Conservation (phyloP, 1,140 invertebrate genomes). For the Paramacrobiotus metropolitanus region DNA sequence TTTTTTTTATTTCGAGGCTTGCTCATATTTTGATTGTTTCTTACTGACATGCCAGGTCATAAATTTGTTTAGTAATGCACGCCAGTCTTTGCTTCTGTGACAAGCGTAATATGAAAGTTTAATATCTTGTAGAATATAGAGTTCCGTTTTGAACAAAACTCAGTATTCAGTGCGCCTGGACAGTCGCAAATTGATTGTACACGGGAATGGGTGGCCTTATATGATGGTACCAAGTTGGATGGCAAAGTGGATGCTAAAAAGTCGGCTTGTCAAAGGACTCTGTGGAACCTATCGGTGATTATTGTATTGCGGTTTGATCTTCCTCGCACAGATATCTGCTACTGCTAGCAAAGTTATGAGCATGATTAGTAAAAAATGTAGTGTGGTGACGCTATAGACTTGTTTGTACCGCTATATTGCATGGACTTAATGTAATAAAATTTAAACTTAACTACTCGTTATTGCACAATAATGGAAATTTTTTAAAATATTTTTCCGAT, state of each 20-base stretch:
- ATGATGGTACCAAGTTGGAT: neutral
- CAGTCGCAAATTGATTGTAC: neutral
- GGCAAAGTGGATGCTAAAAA: neutral
- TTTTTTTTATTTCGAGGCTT: neutral
- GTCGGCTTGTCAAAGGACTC: neutral
- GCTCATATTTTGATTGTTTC: neutral
- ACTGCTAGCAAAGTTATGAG: too few relatives aligned
- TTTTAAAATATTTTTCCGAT: too few relatives aligned
- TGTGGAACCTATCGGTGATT: neutral
- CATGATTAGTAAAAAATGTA: too few relatives aligned
- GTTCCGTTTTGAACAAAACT: neutral
- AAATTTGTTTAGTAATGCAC: too few relatives aligned
- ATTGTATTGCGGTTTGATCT: neutral
- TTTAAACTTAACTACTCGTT: too few relatives aligned
- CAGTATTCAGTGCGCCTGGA: neutral
- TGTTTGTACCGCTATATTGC: too few relatives aligned
- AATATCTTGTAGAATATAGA: neutral
- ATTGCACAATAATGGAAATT: too few relatives aligned
- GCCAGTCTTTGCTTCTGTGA: too few relatives aligned
- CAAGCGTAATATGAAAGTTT: too few relatives aligned
- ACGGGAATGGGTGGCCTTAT: neutral
- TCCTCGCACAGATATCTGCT: neutral
- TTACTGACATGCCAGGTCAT: too few relatives aligned
- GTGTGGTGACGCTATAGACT: too few relatives aligned
- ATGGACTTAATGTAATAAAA: too few relatives aligned